Evolutionary conservation across 2,797 vertebrate genomes (phyloP), one percentile per base, ranked within the genome.

Genomic region (Acanthopagrus latus): DNA sequence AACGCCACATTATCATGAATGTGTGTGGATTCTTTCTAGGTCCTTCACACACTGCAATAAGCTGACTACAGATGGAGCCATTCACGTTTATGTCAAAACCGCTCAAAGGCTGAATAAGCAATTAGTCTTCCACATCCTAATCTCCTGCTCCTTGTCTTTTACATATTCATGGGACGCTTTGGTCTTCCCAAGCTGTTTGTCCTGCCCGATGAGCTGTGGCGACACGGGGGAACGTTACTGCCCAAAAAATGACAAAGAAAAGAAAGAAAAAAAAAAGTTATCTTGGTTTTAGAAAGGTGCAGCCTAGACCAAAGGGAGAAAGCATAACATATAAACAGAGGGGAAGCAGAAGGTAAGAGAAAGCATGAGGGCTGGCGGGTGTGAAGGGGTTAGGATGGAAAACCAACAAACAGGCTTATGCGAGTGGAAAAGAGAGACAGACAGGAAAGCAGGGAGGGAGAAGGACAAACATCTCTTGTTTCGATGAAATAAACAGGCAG

Each of bases 391-490:
- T 43, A 52, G 51, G 21, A 27, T n/a, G 69, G 27, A 46, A 74
- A 83, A 80, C 25, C 38, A 64, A 71, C 76, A 69, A 58, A 74
- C 38, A 27, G 50, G 33, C 17, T 74, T 67, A 50, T 33, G 29
- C n/a, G 58, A 56, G 21, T 29, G 20, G 33, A 44, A 43, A n/a
- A 59, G n/a, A 52, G 25, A 62, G 29, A 43, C 3, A 38, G 48
- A 14, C 3, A 56, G 21, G 44, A 27, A 33, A 59, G 62, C 8
- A 54, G 38, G 5, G 50, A 48, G 54, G 44, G 21, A 46, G 73
- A 70, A 52, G 74, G 69, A 79, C 72, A 73, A 65, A 81, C 58
- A 56, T 72, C 8, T 70, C 66, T 74, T 74, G 66, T 79, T 79
- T 77, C 52, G 7, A 51, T 43, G 64, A 47, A 50, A 52, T 74